Percentiles rank a stretch among this genome's conserved stretches.
Conservation (phyloP, 2,113 vertebrate genomes). For the Thomomys bottae region DNA sequence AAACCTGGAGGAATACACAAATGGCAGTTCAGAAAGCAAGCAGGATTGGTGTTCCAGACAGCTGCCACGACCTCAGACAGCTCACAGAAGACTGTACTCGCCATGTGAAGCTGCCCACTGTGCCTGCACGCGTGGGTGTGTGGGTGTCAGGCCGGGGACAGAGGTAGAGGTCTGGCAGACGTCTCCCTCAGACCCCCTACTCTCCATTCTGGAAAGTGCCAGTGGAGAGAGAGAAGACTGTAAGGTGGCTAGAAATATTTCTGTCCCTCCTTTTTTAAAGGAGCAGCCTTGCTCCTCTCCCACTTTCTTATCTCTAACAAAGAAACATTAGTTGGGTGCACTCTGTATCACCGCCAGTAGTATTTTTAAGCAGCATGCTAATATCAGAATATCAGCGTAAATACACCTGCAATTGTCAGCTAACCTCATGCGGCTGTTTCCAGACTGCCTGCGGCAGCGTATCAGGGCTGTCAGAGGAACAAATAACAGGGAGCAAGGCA, state of each 20-base stretch:
- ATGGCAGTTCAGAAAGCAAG: not conserved
- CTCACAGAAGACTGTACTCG: not conserved
- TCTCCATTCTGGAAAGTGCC: conserved; percentile 11
- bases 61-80: no score
- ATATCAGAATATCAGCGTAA: conserved; percentile 86
- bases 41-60: not conserved
- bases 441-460: conserved; percentile 85
- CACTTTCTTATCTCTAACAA: conserved; percentile 72
- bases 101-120: not conserved
- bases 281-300: conserved; percentile 56
- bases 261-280: conserved; percentile 38
- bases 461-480: conserved; percentile 86
- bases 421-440: conserved; percentile 87
- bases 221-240: not conserved
- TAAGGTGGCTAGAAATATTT: conserved; percentile 24
- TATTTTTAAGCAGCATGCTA: conserved; percentile 84
- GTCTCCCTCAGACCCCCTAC: not conserved
- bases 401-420: conserved; percentile 89
- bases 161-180: not conserved
- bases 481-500: conserved; percentile 83
- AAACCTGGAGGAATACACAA: not conserved
- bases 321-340: conserved; percentile 81
- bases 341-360: conserved; percentile 73
- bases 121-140: not conserved
- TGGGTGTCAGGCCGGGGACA: rapidly evolving